Evolutionary conservation across 92 coral and sea anemone genomes (phyloP), one percentile per base, ranked within the genome.

Genomic region (Porites rus): DNA sequence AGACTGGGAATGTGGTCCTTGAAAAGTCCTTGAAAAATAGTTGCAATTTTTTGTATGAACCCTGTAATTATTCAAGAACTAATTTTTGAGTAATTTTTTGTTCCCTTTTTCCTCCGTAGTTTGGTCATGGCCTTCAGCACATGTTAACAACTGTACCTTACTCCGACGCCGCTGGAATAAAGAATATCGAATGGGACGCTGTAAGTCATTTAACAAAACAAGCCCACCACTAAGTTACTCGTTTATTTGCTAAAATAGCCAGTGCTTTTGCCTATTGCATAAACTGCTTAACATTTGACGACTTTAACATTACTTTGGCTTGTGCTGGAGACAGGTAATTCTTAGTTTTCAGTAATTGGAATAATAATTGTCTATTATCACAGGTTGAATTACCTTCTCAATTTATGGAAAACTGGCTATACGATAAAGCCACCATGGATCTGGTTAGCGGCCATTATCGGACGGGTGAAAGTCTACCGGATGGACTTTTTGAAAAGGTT

Each of bases 381-480:
- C 77, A 94, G 98, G 98, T 95, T 10, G 98, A 95, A 65, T 89
- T 95, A 56, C 98, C 98, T 0, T 93, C 97, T 8, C 98, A 95
- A 86, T 95, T 95, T 81, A 93, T 95, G 97, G 98, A 95, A 76
- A 95, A 95, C 83, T 95, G 98, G 98, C 77, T 94, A 74, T 95
- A 94, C 60, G 93, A 95, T 43, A 92, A 84, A 77, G 81, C 93
- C 56, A 92, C 98, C 38, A 83, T 95, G 66, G 77, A 83, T 65
- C 83, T 94, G 86, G 92, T 95, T 84, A 93, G 97, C 82, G 94
- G 98, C 31, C 97, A 95, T 77, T 87, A 94, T 75, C 75, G 82
- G 72, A 91, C 95, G 0, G 91, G 93, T 50, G 89, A 94, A 46
- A 74, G 86, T 51, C 91, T 94, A 51, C 96, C 98, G 17, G 93